Conservation (phyloP, 2,113 vertebrate species). For the Triplophysa siluroides region DNA sequence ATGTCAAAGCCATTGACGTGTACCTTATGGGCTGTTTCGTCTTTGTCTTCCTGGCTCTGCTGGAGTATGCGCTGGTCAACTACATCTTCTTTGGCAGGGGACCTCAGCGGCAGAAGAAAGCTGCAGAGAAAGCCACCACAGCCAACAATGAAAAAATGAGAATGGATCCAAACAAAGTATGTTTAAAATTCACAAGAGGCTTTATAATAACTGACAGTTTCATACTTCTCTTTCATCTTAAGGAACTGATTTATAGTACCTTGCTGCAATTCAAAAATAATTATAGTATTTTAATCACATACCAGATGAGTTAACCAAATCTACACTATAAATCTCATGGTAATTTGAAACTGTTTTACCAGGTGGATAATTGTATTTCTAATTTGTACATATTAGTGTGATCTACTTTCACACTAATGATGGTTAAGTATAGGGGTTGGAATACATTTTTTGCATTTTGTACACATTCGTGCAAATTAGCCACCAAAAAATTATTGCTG, state of each 20-base stretch:
- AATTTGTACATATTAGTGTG: no score
- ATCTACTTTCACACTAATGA: no score
- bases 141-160: slow-evolving; percentile 96
- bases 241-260: neutral
- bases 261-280: no score
- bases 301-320: no score
- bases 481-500: no score
- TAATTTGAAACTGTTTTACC: no score
- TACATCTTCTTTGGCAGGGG: slow-evolving; percentile 99
- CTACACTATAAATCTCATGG: no score
- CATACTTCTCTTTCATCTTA: neutral
- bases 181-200: neutral
- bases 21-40: slow-evolving; percentile 99
- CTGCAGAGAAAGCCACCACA: slow-evolving; percentile 93
- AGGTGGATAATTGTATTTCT: no score
- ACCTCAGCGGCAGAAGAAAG: slow-evolving; percentile 98
- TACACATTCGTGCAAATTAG: no score
- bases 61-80: slow-evolving; percentile 98
- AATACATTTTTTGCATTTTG: no score
- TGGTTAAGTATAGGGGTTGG: no score
- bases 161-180: slow-evolving; percentile 95
- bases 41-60: slow-evolving; percentile 97
- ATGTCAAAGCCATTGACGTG: slow-evolving; percentile 99
- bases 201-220: neutral
- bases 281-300: no score